A percentile compares a stretch with the other conserved stretches of the same genome.
Conservation (phyloP, 2,797 vertebrate species). For the Brachyalestes nurse region DNA sequence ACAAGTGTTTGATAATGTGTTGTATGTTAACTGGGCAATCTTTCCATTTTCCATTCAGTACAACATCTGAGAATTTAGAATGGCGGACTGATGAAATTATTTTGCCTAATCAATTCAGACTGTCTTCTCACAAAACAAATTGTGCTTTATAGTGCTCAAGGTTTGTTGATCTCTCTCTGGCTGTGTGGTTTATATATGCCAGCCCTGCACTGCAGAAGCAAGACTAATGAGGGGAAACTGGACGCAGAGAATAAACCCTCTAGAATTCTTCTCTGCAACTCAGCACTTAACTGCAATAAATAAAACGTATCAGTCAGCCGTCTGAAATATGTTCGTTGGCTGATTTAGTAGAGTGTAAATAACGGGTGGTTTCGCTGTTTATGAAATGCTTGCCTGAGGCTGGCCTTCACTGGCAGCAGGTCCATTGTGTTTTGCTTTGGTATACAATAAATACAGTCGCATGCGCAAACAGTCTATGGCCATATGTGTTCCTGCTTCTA, state of each 20-base stretch:
- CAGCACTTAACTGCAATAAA: slow-evolving; percentile 9
- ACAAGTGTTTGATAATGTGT: too few relatives aligned
- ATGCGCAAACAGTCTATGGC: background rate
- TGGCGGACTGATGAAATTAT: background rate
- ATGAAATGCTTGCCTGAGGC: background rate
- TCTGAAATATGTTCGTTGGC: background rate
- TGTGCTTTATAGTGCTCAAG: background rate
- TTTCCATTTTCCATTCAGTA: too few relatives aligned
- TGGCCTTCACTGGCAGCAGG: background rate
- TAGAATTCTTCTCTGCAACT: background rate
- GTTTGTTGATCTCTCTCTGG: background rate
- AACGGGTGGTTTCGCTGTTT: background rate
- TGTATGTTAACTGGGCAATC: too few relatives aligned
- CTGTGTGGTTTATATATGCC: background rate
- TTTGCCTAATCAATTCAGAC: background rate
- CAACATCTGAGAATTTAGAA: background rate
- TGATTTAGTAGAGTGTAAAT: background rate
- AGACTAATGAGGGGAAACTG: background rate
- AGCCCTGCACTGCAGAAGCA: background rate
- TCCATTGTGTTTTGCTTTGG: background rate
- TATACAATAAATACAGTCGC: background rate
- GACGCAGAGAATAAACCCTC: background rate
- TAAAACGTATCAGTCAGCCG: background rate
- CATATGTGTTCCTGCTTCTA: background rate
- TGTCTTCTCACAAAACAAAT: background rate